Evolutionary conservation across 2,888 invertebrate genomes (phyloP).

Genomic region (Harpalus rufipes): DNA sequence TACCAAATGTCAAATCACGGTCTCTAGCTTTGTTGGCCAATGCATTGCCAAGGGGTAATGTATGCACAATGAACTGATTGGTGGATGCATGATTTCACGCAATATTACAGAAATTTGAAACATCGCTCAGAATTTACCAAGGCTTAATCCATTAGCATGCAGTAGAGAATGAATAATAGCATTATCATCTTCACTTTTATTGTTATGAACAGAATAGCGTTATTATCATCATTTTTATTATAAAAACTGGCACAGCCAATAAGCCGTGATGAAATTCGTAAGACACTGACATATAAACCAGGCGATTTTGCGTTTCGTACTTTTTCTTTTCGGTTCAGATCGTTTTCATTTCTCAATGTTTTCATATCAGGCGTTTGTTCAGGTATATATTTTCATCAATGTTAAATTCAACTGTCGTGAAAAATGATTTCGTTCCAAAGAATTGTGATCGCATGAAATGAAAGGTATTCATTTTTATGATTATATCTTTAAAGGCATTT

Average conservation of each 20-base stretch:
- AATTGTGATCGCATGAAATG: not conserved
- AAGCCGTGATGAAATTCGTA: too few species aligned
- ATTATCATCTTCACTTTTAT: too few species aligned
- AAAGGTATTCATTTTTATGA: too few species aligned
- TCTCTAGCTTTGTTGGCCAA: not conserved
- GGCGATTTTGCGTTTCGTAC: too few species aligned
- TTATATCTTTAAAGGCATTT: too few species aligned
- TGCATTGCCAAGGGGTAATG: not conserved
- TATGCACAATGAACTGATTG: not conserved
- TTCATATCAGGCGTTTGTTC: constrained; percentile 15
- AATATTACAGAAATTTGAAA: not conserved
- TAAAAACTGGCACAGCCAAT: too few species aligned
- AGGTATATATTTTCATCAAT: constrained; percentile 30
- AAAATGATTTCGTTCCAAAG: constrained; percentile 15
- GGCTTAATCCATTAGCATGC: too few species aligned
- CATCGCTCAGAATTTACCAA: not conserved
- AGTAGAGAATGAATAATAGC: too few species aligned
- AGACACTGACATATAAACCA: too few species aligned
- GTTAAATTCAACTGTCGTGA: constrained; percentile 12
- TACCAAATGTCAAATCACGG: constrained; percentile 5
- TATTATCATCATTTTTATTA: too few species aligned
- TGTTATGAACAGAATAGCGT: too few species aligned
- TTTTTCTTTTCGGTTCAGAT: not conserved
- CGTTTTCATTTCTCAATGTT: constrained; percentile 19
- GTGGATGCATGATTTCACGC: constrained; percentile 2